Base-by-base conservation (phyloP, 2,888 invertebrate species). In the Epinotia demarniana region DNA sequence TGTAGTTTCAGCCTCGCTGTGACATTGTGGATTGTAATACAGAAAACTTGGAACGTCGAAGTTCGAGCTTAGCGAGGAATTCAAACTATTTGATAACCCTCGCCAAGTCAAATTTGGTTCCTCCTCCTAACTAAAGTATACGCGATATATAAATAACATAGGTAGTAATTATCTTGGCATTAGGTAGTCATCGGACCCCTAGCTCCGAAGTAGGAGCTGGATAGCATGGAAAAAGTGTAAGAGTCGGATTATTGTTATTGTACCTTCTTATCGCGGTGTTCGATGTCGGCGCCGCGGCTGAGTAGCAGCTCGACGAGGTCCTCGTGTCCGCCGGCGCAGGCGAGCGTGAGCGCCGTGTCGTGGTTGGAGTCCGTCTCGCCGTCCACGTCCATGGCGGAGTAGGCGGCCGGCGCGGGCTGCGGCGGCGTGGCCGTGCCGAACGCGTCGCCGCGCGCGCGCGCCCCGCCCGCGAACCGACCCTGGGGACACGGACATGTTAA, bases 331-430 rank as follows among this genome's bases (percentile, higher is more conserved):
- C 99, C 99, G 77, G 99, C 98, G 92, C 99, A 99, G 66, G 99
- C 99, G 77, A 99, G 95, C 53, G 99, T 99, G 75, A 99, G 95
- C 72, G 99, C 99, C 5, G 99, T 99, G 93, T 99, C 99, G 92
- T 99, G 99, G 95, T 99, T 99, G 84, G 98, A 98, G 91, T 99
- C 99, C 0, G 99, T 99, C 94, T 99, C 98, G 9, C 98, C 98
- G 93, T 99, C 99, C 79, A 99, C 97, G 90, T 99, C 99, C 95
- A 98, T 97, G 81, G 96, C 96, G 81, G 96, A 96, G 88, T 96
- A 96, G 80, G 96, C 95, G 78, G 93, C 92, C 79, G 95, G 92
- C 81, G 92, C 90, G 73, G 93, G 91, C 79, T 88, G 89, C 77
- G 89, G 90, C 70, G 95, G 91, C 86, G 92, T 79, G 86, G 89